Evolutionary conservation across 2,888 invertebrate species (phyloP).

Genomic region (Teleiodes luculella): DNA sequence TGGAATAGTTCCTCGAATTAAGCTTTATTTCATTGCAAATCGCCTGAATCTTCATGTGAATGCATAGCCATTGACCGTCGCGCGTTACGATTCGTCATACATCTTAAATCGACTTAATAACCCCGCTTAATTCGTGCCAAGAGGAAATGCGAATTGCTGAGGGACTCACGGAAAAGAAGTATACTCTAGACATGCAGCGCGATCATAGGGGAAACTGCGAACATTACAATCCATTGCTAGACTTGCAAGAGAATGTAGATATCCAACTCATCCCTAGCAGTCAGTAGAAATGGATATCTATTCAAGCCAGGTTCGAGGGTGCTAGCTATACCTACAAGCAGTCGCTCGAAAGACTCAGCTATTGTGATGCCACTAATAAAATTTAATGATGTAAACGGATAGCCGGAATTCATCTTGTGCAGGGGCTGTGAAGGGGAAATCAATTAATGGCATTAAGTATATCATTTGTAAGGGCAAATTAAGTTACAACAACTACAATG

Average conservation of each 20-base stretch:
- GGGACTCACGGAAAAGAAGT: slow-evolving; percentile 57
- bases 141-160: slow-evolving; percentile 71
- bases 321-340: slow-evolving; percentile 26
- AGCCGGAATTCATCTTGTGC: slow-evolving; percentile 72
- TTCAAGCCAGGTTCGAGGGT: no score
- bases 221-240: no score
- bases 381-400: slow-evolving; percentile 79
- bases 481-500: slow-evolving; percentile 24
- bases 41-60: slow-evolving; percentile 50
- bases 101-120: slow-evolving; percentile 71
- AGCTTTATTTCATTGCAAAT: slow-evolving; percentile 46
- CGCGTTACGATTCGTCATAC: slow-evolving; percentile 72
- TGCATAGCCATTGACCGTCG: slow-evolving; percentile 51
- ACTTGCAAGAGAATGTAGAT: no score
- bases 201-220: background rate
- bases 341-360: slow-evolving; percentile 51
- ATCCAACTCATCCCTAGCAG: no score
- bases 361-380: slow-evolving; percentile 75
- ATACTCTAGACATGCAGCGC: slow-evolving; percentile 37
- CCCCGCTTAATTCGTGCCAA: slow-evolving; percentile 73
- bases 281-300: no score
- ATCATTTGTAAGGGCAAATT: slow-evolving; percentile 17
- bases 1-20: slow-evolving; percentile 15
- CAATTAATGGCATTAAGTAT: slow-evolving; percentile 49
- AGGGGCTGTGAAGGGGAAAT: slow-evolving; percentile 63